Evolutionary conservation across 2,888 invertebrate genomes (phyloP).

Genomic region (Gastracanthus pulcherrimus): DNA sequence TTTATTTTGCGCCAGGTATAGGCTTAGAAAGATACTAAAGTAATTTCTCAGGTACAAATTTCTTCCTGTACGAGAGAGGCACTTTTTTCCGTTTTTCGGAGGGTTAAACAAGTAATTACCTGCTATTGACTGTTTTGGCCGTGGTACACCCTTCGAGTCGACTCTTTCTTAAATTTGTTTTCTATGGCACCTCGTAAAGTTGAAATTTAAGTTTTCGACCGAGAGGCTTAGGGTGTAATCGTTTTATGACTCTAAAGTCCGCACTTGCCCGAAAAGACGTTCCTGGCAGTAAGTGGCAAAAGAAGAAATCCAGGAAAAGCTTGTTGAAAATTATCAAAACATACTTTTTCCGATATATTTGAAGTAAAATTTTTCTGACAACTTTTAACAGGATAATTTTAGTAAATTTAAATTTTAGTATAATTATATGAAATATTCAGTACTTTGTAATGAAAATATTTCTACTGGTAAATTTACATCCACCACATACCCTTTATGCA

Average conservation of each 20-base stretch:
- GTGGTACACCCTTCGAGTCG: constrained; percentile 37
- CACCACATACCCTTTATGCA: background rate
- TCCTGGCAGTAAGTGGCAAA: background rate
- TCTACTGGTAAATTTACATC: background rate
- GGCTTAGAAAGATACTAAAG: background rate
- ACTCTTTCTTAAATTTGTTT: constrained; percentile 46
- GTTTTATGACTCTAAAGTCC: constrained; percentile 35
- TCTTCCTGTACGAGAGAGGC: background rate
- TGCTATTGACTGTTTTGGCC: constrained; percentile 43
- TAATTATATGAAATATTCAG: too few species aligned
- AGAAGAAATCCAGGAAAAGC: background rate
- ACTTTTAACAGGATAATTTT: too few species aligned
- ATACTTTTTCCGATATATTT: background rate
- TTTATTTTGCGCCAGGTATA: background rate
- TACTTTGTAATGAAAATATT: too few species aligned
- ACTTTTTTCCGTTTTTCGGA: constrained; percentile 34
- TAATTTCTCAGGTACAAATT: constrained; percentile 39
- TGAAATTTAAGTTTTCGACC: constrained; percentile 45
- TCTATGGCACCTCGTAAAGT: constrained; percentile 53
- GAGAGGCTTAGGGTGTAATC: constrained; percentile 8
- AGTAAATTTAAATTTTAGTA: too few species aligned
- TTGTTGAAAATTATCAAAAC: background rate
- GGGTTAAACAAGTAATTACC: constrained; percentile 51
- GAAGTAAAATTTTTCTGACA: background rate
- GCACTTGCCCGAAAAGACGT: background rate